A percentile compares a stretch with the other conserved stretches of the same genome.
These are phyloP conservation scores for Alca torda DNA, from an alignment of 2,797 vertebrate species.

Conservation along the genomic window DNA sequence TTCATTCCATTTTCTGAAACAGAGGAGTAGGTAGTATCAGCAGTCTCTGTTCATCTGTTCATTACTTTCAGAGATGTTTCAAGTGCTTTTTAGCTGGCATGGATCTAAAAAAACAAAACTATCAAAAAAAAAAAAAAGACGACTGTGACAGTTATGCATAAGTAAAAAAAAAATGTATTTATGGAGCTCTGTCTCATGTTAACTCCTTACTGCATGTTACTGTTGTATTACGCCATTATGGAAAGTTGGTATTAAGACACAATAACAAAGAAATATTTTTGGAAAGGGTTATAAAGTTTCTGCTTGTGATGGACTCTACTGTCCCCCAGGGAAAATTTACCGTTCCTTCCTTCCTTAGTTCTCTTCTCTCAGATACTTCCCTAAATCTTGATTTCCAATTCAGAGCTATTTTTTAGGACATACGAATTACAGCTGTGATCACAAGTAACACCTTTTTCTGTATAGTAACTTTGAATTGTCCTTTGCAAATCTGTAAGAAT, in stretches of 20 bases:
- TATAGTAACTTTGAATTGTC: not conserved
- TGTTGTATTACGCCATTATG: not conserved
- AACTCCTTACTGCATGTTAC: not conserved
- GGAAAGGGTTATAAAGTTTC: not conserved
- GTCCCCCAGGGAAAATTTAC: not conserved
- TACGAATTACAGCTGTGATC: not conserved
- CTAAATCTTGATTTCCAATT: not conserved
- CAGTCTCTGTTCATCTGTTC: not conserved
- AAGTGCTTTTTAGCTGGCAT: not conserved
- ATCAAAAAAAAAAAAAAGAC: not conserved
- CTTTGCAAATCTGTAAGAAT: not conserved
- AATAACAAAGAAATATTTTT: not conserved
- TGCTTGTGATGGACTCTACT: not conserved
- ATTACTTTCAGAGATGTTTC: not conserved
- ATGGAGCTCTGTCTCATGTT: not conserved
- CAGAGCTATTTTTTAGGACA: not conserved
- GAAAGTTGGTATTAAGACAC: not conserved
- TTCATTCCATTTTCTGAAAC: not conserved
- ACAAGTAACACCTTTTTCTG: not conserved
- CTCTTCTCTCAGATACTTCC: not conserved
- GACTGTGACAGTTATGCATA: not conserved
- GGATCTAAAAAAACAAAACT: not conserved
- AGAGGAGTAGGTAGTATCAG: not conserved
- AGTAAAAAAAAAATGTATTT: not conserved
- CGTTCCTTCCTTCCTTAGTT: not conserved